A percentile compares a stretch with the other conserved stretches of the same genome.
phyloP scores from a whole-genome alignment of 2,888 invertebrate genomes.

The Phaonia tiefii region DNA sequence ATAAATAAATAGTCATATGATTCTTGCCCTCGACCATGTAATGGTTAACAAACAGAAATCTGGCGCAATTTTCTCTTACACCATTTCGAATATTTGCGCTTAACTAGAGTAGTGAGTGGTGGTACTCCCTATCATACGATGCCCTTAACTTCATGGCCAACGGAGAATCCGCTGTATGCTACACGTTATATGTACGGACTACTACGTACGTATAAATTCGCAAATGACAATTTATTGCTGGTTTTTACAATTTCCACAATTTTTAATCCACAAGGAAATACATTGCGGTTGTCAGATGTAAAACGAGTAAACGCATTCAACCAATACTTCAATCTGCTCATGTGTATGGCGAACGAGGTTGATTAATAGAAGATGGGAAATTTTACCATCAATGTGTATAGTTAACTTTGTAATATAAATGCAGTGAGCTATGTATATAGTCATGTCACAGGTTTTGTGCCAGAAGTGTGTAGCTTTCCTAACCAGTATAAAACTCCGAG shows the following conservation, averaged over 20 bases:
- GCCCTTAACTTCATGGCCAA: neutral
- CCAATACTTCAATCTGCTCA: neutral
- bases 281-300: conserved; percentile 60
- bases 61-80: neutral
- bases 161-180: neutral
- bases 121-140: neutral
- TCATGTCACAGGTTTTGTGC: too few species aligned
- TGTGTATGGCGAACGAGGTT: conserved; percentile 12
- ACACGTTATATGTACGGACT: too few species aligned
- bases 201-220: conserved; percentile 43
- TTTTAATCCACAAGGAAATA: conserved; percentile 59
- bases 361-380: neutral
- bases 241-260: conserved; percentile 60
- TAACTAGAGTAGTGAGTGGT: neutral
- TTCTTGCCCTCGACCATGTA: conserved; percentile 1
- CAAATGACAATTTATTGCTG: conserved; percentile 65
- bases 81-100: too few species aligned
- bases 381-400: neutral
- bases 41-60: neutral
- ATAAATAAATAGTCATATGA: conserved; percentile 33
- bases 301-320: conserved; percentile 46
- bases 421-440: too few species aligned
- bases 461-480: too few species aligned
- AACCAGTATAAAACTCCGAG: too few species aligned
- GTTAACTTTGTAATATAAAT: neutral